A percentile compares a stretch with the other conserved stretches of the same genome.
phyloP scores from a whole-genome alignment of 1,140 invertebrate species.

The Drosophila pachea region DNA sequence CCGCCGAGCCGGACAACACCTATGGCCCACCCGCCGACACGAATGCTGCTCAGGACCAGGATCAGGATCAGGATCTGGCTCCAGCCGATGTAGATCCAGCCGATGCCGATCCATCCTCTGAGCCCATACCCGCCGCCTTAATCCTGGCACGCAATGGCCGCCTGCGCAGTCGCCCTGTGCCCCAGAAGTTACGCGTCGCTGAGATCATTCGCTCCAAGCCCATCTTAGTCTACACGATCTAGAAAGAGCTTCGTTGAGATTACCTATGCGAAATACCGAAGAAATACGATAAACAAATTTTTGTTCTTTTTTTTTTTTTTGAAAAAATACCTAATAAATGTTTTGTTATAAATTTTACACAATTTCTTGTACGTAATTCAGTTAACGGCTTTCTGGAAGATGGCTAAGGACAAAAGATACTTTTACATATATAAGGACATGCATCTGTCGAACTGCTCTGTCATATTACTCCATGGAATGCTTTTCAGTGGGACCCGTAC shows the following conservation, averaged over 20 bases:
- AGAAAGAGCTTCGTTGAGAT: constrained; percentile 31
- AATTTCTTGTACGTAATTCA: not conserved
- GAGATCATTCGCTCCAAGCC: constrained; percentile 67
- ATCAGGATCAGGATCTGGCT: constrained; percentile 42
- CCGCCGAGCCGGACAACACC: constrained; percentile 57
- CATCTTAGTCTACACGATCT: constrained; percentile 63
- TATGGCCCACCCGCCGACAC: constrained; percentile 54
- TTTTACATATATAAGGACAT: too few relatives aligned
- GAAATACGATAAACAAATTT: constrained; percentile 9
- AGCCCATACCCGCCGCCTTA: constrained; percentile 58
- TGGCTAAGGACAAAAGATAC: too few relatives aligned
- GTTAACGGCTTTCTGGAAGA: too few relatives aligned
- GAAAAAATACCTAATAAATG: constrained; percentile 15
- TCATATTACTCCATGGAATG: too few relatives aligned
- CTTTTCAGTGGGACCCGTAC: too few relatives aligned
- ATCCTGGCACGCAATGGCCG: constrained; percentile 66
- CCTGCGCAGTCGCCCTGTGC: constrained; percentile 45
- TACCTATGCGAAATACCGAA: constrained; percentile 21
- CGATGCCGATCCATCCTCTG: constrained; percentile 43
- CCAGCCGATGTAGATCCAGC: constrained; percentile 36
- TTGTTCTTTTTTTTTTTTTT: constrained; percentile 23
- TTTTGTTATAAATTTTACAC: constrained; percentile 8
- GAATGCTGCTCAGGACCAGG: constrained; percentile 33
- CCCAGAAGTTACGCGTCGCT: constrained; percentile 57
- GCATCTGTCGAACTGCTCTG: too few relatives aligned